phyloP scores from a whole-genome alignment of 2,888 invertebrate species.

The Watsonalla cultraria region DNA sequence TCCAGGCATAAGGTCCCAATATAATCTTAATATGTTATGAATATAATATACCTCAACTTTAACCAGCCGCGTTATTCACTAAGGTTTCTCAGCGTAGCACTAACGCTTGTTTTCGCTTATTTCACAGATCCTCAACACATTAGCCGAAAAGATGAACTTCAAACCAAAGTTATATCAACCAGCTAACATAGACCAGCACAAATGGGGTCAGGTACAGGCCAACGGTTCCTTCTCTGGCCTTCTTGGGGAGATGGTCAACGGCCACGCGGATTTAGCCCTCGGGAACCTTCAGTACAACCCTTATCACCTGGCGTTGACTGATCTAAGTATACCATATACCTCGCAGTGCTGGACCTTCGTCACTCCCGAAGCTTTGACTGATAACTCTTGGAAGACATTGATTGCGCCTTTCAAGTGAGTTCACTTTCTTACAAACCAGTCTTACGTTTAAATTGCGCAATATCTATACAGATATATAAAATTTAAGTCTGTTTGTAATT shows the following conservation, averaged over 20 bases:
- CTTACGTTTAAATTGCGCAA: too few species aligned
- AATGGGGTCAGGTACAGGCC: slow-evolving; percentile 82
- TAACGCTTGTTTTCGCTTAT: too few species aligned
- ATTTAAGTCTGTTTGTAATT: too few species aligned
- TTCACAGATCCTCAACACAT: slow-evolving; percentile 81
- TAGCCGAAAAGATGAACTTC: slow-evolving; percentile 86
- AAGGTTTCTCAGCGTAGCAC: too few species aligned
- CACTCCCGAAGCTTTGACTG: slow-evolving; percentile 88
- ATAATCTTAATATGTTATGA: too few species aligned
- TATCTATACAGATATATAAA: too few species aligned
- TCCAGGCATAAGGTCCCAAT: too few species aligned
- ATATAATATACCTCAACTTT: too few species aligned
- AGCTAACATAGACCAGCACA: slow-evolving; percentile 75
- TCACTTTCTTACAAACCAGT: not conserved
- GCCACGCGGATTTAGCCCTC: slow-evolving; percentile 84
- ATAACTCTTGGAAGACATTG: slow-evolving; percentile 91
- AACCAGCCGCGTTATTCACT: too few species aligned
- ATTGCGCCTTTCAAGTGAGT: slow-evolving; percentile 87
- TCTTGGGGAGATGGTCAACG: slow-evolving; percentile 84
- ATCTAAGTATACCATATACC: slow-evolving; percentile 88
- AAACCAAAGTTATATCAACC: slow-evolving; percentile 83
- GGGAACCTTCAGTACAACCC: slow-evolving; percentile 88
- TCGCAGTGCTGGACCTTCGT: slow-evolving; percentile 90
- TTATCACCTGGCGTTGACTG: slow-evolving; percentile 82
- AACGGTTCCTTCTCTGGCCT: slow-evolving; percentile 86